phyloP scores from a whole-genome alignment of 2,797 vertebrate genomes.

The Darevskia nairensis region DNA sequence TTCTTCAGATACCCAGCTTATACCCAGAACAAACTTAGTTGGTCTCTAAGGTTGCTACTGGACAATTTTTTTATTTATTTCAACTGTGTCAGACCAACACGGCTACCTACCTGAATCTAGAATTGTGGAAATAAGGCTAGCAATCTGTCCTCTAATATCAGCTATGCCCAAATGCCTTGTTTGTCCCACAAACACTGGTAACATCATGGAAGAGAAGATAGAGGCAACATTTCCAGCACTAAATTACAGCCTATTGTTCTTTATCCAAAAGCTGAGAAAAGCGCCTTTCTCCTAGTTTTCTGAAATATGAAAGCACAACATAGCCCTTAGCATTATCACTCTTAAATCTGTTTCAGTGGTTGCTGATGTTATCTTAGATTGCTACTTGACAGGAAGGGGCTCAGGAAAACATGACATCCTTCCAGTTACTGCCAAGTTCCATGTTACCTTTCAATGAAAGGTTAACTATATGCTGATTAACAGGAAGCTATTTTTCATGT shows the following conservation, averaged over 20 bases:
- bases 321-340: not conserved
- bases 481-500: not conserved
- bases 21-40: no score
- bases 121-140: not conserved
- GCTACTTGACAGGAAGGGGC: not conserved
- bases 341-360: not conserved
- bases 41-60: no score
- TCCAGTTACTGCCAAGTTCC: rapidly evolving
- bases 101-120: no score
- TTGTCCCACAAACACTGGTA: not conserved
- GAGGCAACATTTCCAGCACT: not conserved
- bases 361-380: not conserved
- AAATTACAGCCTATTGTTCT: not conserved
- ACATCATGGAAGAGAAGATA: not conserved
- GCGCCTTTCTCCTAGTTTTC: not conserved
- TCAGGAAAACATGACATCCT: conserved; percentile 38
- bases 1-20: no score
- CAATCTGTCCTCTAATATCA: not conserved
- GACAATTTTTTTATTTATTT: no score
- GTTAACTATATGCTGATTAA: conserved; percentile 27
- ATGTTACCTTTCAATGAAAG: conserved; percentile 25
- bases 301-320: conserved; percentile 8
- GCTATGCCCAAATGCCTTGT: not conserved
- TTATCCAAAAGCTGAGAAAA: not conserved
- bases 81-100: no score